Percentiles rank a stretch among this genome's conserved stretches.
phyloP scores from a whole-genome alignment of 2,888 invertebrate species.

The Sceliomorpha sp. region DNA sequence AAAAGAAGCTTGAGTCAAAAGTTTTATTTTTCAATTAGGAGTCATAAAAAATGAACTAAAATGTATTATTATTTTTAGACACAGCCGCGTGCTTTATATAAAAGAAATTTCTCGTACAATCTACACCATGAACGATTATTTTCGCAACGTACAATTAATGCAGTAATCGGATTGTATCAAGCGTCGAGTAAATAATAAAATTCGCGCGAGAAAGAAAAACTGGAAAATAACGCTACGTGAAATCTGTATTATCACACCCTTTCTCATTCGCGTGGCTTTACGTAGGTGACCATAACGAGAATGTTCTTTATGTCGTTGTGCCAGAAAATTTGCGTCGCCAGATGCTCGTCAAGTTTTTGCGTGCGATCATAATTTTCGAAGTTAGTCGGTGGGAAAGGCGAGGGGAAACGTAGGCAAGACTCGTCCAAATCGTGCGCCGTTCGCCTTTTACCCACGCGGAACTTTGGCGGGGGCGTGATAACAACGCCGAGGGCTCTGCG shows the following conservation, averaged over 20 bases:
- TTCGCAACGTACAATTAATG: neutral
- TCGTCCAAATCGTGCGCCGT: slow-evolving; percentile 22
- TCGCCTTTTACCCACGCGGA: slow-evolving; percentile 34
- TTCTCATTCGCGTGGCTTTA: slow-evolving; percentile 20
- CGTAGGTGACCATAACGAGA: slow-evolving; percentile 16
- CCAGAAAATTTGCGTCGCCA: slow-evolving; percentile 21
- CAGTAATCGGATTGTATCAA: too few species aligned
- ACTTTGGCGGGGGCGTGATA: slow-evolving; percentile 23
- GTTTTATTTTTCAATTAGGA: too few species aligned
- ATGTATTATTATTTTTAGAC: too few species aligned
- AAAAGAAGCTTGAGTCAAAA: too few species aligned
- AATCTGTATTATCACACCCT: slow-evolving; percentile 13
- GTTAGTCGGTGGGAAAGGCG: slow-evolving; percentile 19
- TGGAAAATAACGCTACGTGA: slow-evolving; percentile 9
- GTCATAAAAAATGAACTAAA: too few species aligned
- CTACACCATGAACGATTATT: too few species aligned
- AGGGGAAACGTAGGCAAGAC: too few species aligned
- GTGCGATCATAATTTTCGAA: slow-evolving; percentile 38
- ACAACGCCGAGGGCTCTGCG: too few species aligned
- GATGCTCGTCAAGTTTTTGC: slow-evolving; percentile 36
- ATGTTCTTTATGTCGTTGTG: slow-evolving; percentile 14
- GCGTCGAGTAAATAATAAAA: too few species aligned
- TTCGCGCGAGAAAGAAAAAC: slow-evolving; percentile 13
- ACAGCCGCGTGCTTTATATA: too few species aligned
- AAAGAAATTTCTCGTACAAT: too few species aligned